Conservation (phyloP, 2,888 invertebrate species). For the Lottia gigantea region DNA sequence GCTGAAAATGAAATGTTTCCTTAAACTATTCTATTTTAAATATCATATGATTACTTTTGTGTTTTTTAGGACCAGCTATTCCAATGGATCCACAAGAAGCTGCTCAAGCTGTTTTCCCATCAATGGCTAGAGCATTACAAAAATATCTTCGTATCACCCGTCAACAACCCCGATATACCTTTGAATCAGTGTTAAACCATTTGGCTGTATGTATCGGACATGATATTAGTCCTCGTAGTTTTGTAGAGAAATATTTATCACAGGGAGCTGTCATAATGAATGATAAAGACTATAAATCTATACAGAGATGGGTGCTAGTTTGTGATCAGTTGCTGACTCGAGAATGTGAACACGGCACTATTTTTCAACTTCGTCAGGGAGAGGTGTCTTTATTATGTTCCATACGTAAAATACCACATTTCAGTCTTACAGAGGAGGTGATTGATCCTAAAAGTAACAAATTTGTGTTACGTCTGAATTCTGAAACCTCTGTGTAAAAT, state of each 20-base stretch:
- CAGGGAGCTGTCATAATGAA: constrained; percentile 76
- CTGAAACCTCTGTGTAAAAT: constrained; percentile 90
- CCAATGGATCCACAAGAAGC: constrained; percentile 95
- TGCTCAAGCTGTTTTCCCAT: constrained; percentile 97
- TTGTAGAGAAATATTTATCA: constrained; percentile 91
- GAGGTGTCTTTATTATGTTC: constrained; percentile 87
- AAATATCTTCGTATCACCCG: constrained; percentile 95
- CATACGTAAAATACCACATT: constrained; percentile 88
- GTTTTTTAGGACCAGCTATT: constrained; percentile 75
- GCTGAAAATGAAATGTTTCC: too few relatives aligned
- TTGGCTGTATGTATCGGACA: constrained; percentile 91
- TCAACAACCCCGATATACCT: constrained; percentile 95
- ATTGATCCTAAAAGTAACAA: constrained; percentile 96
- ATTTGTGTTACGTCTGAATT: constrained; percentile 92
- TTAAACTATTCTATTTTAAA: too few relatives aligned
- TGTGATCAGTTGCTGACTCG: constrained; percentile 91
- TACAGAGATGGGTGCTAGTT: constrained; percentile 96
- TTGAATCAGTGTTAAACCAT: constrained; percentile 91
- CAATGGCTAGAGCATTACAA: constrained; percentile 93
- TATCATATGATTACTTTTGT: background rate
- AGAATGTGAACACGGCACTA: constrained; percentile 83
- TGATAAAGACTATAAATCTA: constrained; percentile 59
- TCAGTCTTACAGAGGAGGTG: constrained; percentile 94
- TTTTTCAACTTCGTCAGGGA: constrained; percentile 83
- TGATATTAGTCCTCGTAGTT: constrained; percentile 93